phyloP scores from a whole-genome alignment of 2,797 vertebrate species.

The Dendrocincla tyrannina region DNA sequence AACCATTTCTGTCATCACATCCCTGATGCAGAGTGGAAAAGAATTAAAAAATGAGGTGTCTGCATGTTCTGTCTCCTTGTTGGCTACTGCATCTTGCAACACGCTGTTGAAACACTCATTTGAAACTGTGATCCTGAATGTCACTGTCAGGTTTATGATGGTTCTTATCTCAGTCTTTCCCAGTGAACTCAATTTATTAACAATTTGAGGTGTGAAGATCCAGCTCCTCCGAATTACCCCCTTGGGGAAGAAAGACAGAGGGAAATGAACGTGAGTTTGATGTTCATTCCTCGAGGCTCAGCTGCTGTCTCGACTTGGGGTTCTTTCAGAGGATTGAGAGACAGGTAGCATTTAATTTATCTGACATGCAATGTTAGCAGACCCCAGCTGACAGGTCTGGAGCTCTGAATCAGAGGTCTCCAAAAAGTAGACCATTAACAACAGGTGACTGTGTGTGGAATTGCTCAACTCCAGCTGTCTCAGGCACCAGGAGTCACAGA shows the following conservation, averaged over 20 bases:
- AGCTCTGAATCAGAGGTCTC: not conserved
- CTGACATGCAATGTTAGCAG: rapidly evolving
- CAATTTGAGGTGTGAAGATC: not conserved
- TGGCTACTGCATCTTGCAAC: not conserved
- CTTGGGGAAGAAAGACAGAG: not conserved
- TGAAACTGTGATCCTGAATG: not conserved
- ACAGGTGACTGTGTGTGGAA: not conserved
- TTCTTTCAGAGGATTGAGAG: not conserved
- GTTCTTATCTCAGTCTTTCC: not conserved
- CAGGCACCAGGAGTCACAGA: not conserved
- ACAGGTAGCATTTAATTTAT: not conserved
- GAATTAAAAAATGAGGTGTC: not conserved
- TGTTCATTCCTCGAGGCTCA: not conserved
- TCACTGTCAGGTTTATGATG: not conserved
- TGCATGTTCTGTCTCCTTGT: not conserved
- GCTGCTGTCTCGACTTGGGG: not conserved
- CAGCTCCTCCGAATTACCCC: not conserved
- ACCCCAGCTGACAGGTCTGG: not conserved
- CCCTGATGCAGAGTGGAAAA: not conserved
- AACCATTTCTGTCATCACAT: not conserved
- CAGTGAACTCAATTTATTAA: not conserved
- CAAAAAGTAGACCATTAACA: not conserved
- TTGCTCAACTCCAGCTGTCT: not conserved
- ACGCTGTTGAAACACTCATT: not conserved
- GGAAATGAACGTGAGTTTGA: not conserved